These are phyloP conservation scores for Pogonomyrmex californicus DNA, from an alignment of 1,140 invertebrate genomes.

Conservation along the genomic window DNA sequence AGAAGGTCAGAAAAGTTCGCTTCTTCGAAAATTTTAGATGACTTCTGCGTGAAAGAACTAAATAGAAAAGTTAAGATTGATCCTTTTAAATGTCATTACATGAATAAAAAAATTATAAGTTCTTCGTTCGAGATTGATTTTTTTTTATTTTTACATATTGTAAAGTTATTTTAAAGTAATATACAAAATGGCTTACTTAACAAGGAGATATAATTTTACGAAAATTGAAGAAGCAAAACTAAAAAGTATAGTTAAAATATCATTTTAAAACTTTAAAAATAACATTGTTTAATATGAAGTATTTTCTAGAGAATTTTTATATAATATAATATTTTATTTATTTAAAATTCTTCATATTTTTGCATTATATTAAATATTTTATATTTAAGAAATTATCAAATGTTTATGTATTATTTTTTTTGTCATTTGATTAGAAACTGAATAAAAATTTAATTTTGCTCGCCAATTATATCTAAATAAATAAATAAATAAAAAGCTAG, in stretches of 20 bases:
- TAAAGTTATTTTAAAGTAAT: neutral
- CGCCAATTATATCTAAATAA: neutral
- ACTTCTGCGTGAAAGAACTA: neutral
- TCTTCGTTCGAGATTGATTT: constrained; percentile 22
- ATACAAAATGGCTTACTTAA: neutral
- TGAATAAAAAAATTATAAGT: neutral
- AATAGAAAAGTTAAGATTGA: neutral
- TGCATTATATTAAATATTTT: neutral
- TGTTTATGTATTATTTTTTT: neutral
- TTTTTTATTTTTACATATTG: neutral
- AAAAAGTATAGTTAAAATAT: neutral
- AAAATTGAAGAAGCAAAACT: neutral
- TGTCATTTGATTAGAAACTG: neutral
- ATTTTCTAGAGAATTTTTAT: neutral
- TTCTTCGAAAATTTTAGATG: constrained; percentile 5
- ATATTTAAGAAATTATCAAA: constrained; percentile 9
- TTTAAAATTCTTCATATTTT: neutral
- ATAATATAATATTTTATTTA: constrained; percentile 17
- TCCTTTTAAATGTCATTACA: neutral
- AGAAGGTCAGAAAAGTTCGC: neutral
- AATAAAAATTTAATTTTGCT: neutral
- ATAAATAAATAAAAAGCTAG: neutral
- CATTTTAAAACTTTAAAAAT: neutral
- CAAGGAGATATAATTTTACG: neutral
- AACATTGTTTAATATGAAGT: neutral